phyloP scores from a whole-genome alignment of 30 jellyfish, hydroid and myxozoan genomes.

The Aurelia sp. region DNA sequence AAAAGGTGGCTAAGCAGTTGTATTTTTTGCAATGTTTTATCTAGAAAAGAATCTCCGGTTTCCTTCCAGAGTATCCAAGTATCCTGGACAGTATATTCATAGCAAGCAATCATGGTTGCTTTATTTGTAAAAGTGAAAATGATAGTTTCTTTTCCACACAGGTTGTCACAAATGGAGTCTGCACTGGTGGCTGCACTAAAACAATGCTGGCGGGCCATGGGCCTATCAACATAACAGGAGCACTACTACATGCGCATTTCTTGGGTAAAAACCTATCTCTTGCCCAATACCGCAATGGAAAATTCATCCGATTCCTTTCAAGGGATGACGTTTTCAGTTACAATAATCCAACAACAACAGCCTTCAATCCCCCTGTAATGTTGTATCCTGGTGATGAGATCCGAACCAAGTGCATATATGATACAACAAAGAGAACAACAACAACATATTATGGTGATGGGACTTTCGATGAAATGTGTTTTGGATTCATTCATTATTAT shows the following conservation, averaged over 20 bases:
- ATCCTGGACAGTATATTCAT: no score
- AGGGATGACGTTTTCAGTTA: constrained; percentile 61
- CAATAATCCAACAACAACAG: constrained; percentile 35
- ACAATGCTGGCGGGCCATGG: constrained; percentile 17
- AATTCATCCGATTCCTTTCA: constrained; percentile 39
- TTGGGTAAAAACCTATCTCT: constrained; percentile 50
- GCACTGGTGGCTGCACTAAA: constrained; percentile 46
- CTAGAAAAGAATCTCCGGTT: no score
- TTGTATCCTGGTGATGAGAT: constrained; percentile 73
- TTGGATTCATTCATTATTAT: constrained; percentile 49
- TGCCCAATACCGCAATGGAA: constrained; percentile 59
- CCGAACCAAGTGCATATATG: constrained; percentile 53
- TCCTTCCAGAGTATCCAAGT: no score
- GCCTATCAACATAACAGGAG: constrained; percentile 35
- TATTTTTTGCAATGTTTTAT: no score
- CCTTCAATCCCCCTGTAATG: constrained; percentile 34
- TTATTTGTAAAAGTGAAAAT: no score
- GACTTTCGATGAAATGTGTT: constrained; percentile 72
- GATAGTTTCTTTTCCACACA: neutral
- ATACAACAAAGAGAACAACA: constrained; percentile 25
- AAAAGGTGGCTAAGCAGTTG: no score
- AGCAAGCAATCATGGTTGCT: no score
- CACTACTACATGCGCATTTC: constrained; percentile 58
- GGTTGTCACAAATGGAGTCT: constrained; percentile 36
- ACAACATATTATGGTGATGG: constrained; percentile 72